Conservation (phyloP, 2,888 invertebrate genomes). For the Drosophila neonasuta region DNA sequence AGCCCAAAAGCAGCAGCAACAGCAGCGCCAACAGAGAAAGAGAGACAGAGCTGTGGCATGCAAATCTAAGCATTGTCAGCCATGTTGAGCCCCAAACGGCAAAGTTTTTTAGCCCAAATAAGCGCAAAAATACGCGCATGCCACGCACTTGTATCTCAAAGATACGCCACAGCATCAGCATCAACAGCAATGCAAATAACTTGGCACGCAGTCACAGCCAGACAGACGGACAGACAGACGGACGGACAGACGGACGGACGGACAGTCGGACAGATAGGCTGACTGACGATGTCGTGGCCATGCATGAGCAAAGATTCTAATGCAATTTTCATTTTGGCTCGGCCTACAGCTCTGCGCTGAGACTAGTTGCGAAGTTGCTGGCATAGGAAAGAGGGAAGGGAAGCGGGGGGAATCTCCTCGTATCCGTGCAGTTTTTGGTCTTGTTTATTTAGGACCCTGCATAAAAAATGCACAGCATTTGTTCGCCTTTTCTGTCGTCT, state of each 20-base stretch:
- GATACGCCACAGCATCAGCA: constrained; percentile 41
- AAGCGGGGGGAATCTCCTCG: constrained; percentile 11
- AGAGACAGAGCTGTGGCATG: constrained; percentile 34
- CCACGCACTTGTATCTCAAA: constrained; percentile 57
- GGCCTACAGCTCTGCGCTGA: constrained; percentile 9
- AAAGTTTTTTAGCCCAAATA: constrained; percentile 76
- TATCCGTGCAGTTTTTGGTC: constrained; percentile 54
- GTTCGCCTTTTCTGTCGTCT: constrained; percentile 38
- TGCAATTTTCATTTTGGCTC: constrained; percentile 63
- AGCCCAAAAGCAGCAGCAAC: constrained; percentile 43
- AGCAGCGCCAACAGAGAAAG: constrained; percentile 14
- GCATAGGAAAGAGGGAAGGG: neutral
- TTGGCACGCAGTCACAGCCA: constrained; percentile 64
- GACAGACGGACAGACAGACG: constrained; percentile 16
- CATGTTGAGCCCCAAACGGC: constrained; percentile 62
- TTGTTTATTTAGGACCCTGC: constrained; percentile 70
- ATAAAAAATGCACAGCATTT: constrained; percentile 54
- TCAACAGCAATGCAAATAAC: constrained; percentile 67
- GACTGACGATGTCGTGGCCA: constrained; percentile 44
- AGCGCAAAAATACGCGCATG: constrained; percentile 65
- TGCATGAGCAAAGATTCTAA: constrained; percentile 74
- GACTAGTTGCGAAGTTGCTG: constrained; percentile 16
- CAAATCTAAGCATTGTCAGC: constrained; percentile 74
- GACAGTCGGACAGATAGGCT: constrained; percentile 8
- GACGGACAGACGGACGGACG: constrained; percentile 2